Evolutionary conservation across 2,888 invertebrate genomes (phyloP).

Genomic region (Antitype chi): DNA sequence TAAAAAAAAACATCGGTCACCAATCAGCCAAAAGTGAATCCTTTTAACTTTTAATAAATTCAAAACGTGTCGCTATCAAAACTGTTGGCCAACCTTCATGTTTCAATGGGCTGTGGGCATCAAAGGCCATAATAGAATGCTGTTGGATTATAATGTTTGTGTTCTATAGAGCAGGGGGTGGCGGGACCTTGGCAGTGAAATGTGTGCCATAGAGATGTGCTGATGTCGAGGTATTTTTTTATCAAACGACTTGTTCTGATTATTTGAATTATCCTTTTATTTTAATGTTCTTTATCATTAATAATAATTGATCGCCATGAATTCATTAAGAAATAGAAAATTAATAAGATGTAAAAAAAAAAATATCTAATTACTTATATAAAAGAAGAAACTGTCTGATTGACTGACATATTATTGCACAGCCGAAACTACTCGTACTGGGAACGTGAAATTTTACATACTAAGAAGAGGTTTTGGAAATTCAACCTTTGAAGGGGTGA

Average conservation of each 20-base stretch:
- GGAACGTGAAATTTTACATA: no score
- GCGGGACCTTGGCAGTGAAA: constrained; percentile 82
- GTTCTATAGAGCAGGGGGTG: constrained; percentile 69
- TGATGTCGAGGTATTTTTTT: constrained; percentile 1
- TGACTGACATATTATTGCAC: no score
- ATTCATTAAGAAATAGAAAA: neutral
- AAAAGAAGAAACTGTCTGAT: no score
- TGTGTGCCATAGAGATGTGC: constrained; percentile 70
- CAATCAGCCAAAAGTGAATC: neutral
- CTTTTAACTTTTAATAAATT: neutral
- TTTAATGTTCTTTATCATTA: neutral
- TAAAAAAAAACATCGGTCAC: neutral
- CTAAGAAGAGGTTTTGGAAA: no score
- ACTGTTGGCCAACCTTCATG: constrained; percentile 42
- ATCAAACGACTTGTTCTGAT: neutral
- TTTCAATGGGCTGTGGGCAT: constrained; percentile 46
- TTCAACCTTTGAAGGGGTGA: no score
- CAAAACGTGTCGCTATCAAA: constrained; percentile 32
- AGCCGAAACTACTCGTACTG: no score
- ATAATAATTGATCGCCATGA: neutral
- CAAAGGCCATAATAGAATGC: constrained; percentile 48
- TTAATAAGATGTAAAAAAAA: no score
- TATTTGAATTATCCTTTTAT: no score
- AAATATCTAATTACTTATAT: no score
- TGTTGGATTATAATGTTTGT: constrained; percentile 59